These are phyloP conservation scores for Sylvilagus floridanus DNA, from an alignment of 2,797 vertebrate genomes.

Conservation along the genomic window DNA sequence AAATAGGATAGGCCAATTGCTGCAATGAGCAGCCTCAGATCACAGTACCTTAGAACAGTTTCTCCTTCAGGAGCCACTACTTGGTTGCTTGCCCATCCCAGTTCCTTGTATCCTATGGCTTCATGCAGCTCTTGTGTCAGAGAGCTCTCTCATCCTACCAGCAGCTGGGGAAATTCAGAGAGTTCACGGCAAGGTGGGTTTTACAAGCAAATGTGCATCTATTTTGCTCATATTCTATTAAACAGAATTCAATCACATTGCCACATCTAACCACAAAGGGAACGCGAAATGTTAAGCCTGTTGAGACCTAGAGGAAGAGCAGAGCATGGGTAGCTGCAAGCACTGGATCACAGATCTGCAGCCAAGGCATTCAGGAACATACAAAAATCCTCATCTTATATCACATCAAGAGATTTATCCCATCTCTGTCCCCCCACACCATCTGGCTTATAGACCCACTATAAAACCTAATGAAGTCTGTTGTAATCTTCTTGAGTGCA, in stretches of 20 bases:
- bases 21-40: background rate
- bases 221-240: background rate
- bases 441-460: background rate
- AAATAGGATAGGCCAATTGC: background rate
- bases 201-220: background rate
- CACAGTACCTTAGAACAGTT: background rate
- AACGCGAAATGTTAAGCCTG: background rate
- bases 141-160: background rate
- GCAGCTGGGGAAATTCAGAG: background rate
- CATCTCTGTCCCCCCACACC: background rate
- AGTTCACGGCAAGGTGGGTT: background rate
- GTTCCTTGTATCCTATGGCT: background rate
- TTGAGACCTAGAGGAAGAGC: background rate
- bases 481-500: background rate
- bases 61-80: background rate
- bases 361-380: background rate
- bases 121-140: background rate
- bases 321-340: background rate
- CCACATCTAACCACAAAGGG: background rate
- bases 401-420: background rate
- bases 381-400: background rate
- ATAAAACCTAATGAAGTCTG: background rate
- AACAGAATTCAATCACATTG: background rate
- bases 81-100: background rate
- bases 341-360: background rate